Conservation (phyloP, 2,888 invertebrate genomes). For the Trissolcus brochymenae region DNA sequence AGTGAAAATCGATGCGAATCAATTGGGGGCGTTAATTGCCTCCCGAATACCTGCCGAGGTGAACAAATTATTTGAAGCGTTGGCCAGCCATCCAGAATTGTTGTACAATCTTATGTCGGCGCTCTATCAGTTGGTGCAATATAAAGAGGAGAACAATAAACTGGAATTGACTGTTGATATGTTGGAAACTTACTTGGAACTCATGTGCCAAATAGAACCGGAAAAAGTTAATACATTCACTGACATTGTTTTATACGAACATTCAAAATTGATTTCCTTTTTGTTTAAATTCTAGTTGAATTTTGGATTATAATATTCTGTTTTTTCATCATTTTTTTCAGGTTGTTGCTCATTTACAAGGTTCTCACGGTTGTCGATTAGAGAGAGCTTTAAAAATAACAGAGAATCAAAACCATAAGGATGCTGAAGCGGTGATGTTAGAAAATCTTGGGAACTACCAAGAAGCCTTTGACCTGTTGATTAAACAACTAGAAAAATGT, state of each 20-base stretch:
- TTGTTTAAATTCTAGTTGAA: not conserved
- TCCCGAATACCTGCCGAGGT: constrained; percentile 70
- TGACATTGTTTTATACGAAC: not conserved
- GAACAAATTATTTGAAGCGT: constrained; percentile 67
- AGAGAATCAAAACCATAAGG: constrained; percentile 80
- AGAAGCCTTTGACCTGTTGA: constrained; percentile 82
- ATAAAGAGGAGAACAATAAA: constrained; percentile 66
- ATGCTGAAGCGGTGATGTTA: constrained; percentile 84
- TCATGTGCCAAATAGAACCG: constrained; percentile 74
- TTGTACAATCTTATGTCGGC: constrained; percentile 68
- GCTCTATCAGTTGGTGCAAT: constrained; percentile 65
- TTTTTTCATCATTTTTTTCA: no score
- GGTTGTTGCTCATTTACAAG: constrained; percentile 70
- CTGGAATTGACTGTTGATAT: constrained; percentile 69
- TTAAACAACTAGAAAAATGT: constrained; percentile 75
- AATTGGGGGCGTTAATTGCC: constrained; percentile 66
- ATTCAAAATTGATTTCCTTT: not conserved
- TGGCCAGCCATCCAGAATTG: constrained; percentile 66
- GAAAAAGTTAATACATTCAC: constrained; percentile 63
- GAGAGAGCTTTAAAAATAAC: constrained; percentile 83
- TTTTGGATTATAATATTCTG: no score
- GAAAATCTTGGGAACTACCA: constrained; percentile 86
- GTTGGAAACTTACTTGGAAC: constrained; percentile 71
- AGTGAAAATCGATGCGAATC: constrained; percentile 65
- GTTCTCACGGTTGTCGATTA: constrained; percentile 78